These are phyloP conservation scores for Lymantria monacha DNA, from an alignment of 2,888 invertebrate species.

Conservation along the genomic window DNA sequence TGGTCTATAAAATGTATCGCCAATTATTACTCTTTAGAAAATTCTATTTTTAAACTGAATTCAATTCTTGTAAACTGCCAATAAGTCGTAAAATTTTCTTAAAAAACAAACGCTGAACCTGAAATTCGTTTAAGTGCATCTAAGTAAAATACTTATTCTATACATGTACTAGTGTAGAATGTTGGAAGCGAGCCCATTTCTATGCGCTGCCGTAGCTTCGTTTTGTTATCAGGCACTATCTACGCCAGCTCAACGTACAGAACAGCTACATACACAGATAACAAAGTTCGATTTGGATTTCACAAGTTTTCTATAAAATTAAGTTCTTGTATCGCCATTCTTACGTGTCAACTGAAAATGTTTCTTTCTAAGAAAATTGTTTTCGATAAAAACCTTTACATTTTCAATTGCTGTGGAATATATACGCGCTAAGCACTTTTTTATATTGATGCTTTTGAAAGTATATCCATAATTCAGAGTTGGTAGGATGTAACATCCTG, in stretches of 20 bases:
- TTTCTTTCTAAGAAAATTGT: too few species aligned
- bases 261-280: slow-evolving; percentile 27
- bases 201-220: slow-evolving; percentile 27
- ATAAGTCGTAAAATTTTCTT: slow-evolving; percentile 6
- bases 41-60: not conserved
- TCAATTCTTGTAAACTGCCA: slow-evolving; percentile 1
- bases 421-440: too few species aligned
- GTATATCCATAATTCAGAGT: too few species aligned
- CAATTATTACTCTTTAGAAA: too few species aligned
- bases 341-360: slow-evolving; percentile 11
- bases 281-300: slow-evolving; percentile 27
- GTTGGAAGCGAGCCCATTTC: slow-evolving; percentile 38
- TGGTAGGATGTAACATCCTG: too few species aligned
- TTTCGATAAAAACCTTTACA: too few species aligned
- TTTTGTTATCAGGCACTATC: slow-evolving; percentile 33
- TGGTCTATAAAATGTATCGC: too few species aligned
- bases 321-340: slow-evolving; percentile 14
- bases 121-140: slow-evolving; percentile 33
- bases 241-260: slow-evolving; percentile 25
- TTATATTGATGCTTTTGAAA: too few species aligned
- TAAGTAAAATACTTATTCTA: slow-evolving; percentile 13
- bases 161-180: slow-evolving; percentile 21
- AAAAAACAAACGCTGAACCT: slow-evolving; percentile 28
- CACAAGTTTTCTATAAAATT: slow-evolving; percentile 25
- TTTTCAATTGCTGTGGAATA: too few species aligned